These are phyloP conservation scores for Microcebus tavaratra DNA, from an alignment of 2,113 vertebrate genomes.

Conservation along the genomic window DNA sequence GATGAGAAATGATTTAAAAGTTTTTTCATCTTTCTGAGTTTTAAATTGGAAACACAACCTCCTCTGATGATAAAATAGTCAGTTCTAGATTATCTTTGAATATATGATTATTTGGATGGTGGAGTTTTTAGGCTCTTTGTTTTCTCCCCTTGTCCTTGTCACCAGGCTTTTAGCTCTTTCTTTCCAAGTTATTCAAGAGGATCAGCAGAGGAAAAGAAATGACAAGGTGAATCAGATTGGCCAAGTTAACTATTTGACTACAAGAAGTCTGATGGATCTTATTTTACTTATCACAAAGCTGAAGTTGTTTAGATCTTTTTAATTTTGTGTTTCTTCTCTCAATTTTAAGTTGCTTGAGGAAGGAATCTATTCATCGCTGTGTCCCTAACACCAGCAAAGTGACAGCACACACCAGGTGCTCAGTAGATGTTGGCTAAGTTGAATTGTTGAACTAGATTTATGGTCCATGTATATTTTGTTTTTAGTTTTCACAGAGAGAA, in stretches of 20 bases:
- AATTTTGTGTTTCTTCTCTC: not conserved
- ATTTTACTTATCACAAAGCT: not conserved
- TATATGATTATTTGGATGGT: not conserved
- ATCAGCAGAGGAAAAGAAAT: not conserved
- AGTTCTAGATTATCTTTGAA: not conserved
- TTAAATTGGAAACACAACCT: not conserved
- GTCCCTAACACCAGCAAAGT: not conserved
- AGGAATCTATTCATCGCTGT: not conserved
- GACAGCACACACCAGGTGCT: not conserved
- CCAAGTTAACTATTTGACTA: not conserved
- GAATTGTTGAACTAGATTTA: not conserved
- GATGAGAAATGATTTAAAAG: conserved; percentile 24
- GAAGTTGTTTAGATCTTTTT: not conserved
- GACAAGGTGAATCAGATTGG: not conserved
- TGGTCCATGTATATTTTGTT: not conserved
- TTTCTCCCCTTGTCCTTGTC: not conserved
- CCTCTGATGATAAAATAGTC: not conserved
- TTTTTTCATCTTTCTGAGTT: conserved; percentile 3
- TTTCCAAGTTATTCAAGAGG: not conserved
- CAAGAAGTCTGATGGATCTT: not conserved
- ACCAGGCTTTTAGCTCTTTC: not conserved
- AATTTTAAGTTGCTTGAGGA: not conserved
- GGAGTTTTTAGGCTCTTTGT: not conserved
- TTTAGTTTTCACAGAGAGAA: not conserved
- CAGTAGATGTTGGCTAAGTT: not conserved